Percentiles rank a stretch among this genome's conserved stretches.
phyloP scores from a whole-genome alignment of 2,888 invertebrate genomes.

The Rhabditophanes sp. region DNA sequence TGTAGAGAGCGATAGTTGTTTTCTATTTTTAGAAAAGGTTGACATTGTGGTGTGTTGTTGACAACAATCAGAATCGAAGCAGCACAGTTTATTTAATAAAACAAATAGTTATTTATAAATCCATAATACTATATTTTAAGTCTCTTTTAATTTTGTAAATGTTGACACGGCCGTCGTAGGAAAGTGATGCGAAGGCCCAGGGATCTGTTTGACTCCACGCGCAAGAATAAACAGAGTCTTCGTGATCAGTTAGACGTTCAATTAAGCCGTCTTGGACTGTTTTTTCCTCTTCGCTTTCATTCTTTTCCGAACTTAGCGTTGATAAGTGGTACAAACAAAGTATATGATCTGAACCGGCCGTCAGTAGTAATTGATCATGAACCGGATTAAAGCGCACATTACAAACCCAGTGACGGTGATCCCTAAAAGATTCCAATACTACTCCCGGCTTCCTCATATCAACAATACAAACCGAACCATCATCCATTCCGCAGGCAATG shows the following conservation, averaged over 20 bases:
- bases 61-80: too few species aligned
- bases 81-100: too few species aligned
- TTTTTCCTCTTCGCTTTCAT: constrained; percentile 6
- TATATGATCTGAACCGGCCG: constrained; percentile 75
- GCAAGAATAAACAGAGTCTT: constrained; percentile 8
- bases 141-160: too few species aligned
- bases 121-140: too few species aligned
- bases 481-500: constrained; percentile 3
- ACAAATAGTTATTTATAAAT: too few species aligned
- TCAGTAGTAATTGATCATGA: constrained; percentile 82
- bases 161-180: constrained; percentile 94
- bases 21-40: too few species aligned
- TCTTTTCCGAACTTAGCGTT: constrained; percentile 1
- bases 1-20: too few species aligned
- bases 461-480: constrained; percentile 3
- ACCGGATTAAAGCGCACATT: constrained; percentile 76
- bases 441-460: constrained; percentile 3
- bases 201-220: constrained; percentile 55
- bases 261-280: constrained; percentile 3
- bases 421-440: neutral
- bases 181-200: constrained; percentile 95
- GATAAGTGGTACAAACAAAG: constrained; percentile 4
- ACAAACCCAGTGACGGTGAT: constrained; percentile 6
- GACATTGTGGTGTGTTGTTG: too few species aligned
- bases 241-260: constrained; percentile 5